These are phyloP conservation scores for Acrobasis repandana DNA, from an alignment of 2,888 invertebrate species.

Conservation along the genomic window DNA sequence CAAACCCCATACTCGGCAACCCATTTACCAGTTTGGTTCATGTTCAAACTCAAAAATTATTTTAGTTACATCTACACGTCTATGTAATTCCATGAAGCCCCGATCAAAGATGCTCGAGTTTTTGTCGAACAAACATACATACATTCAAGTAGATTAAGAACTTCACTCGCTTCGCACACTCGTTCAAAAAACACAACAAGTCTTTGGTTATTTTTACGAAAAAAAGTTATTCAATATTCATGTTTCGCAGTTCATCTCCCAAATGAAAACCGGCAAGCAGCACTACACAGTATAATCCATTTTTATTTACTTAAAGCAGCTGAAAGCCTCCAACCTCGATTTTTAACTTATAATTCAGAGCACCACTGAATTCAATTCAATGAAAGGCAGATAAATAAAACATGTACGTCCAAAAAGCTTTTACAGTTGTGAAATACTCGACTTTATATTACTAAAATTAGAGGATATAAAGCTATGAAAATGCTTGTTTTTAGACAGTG, in stretches of 20 bases:
- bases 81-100: no score
- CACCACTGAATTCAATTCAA: conserved; percentile 5
- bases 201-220: no score
- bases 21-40: no score
- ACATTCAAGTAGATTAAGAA: no score
- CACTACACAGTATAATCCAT: neutral
- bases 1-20: no score
- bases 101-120: no score
- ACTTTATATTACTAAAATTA: neutral
- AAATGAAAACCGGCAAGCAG: neutral
- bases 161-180: no score
- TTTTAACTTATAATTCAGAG: conserved; percentile 15
- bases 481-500: neutral
- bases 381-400: conserved; percentile 14
- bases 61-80: no score
- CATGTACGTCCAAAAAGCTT: neutral
- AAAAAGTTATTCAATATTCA: neutral
- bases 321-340: conserved; percentile 7
- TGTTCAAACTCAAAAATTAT: no score
- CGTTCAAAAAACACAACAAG: no score
- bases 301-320: conserved; percentile 8
- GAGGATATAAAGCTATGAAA: neutral
- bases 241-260: neutral
- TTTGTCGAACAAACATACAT: no score
- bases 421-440: neutral